Base-by-base conservation (phyloP, 2,113 vertebrate species). In the Mustela lutreola region DNA sequence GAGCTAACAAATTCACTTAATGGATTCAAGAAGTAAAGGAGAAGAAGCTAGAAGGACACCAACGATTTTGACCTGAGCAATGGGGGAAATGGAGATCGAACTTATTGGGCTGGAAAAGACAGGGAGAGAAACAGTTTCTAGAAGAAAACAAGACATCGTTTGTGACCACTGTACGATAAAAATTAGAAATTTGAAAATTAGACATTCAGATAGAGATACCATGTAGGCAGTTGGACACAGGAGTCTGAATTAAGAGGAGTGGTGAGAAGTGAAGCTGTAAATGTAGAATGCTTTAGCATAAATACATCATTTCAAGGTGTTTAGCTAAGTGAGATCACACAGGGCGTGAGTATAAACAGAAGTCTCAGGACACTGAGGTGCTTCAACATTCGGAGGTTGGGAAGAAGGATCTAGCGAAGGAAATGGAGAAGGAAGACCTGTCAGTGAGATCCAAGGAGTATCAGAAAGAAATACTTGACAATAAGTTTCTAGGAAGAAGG, bases 401-500 rank as follows among this genome's bases (percentile, higher is more conserved):
- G 19, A 11, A 33, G 33, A 28, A 91, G 14, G 15, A 33, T n/a
- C 4, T 21, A 67, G 5, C 10, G 70, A 94, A 82, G 24, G 19
- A 97, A 28, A 82, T 5, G 15, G 28, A 76, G 22, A 85, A n/a
- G n/a, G 70, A 78, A 36, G 56, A 45, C 4, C 22, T 28, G 1
- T 33, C 22, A 48, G 0, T 80, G 56, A 79, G 6, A 83, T 60
- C 7, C 9, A 45, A 91, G 36, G 31, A 76, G 11, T 18, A 50
- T 86, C 63, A 76, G 93, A 58, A 97, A 97, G 36, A 36, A 42
- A 67, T 50, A 50, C 1, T 10, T 70, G 21, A 94, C 31, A 78
- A 14, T 6, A 39, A 50, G 11, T 73, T 86, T 92, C 75, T 48
- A 70, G 45, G 8, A 95, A 50, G 60, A 48, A 11, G 11, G 15